These are phyloP conservation scores for Coptodon bakossiorum DNA, from an alignment of 2,113 vertebrate species.

Conservation along the genomic window DNA sequence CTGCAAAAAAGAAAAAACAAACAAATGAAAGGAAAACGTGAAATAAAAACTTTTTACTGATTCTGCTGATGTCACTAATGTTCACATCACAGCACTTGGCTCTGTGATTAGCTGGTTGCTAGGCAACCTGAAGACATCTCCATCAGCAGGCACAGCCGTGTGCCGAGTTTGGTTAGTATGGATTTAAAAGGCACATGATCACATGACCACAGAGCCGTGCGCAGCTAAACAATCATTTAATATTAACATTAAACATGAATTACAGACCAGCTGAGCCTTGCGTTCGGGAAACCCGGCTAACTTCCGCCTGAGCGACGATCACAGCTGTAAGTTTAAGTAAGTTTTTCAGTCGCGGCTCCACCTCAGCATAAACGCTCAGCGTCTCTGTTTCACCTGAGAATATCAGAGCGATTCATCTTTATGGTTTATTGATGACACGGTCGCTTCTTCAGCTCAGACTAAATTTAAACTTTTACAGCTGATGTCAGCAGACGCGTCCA, in stretches of 20 bases:
- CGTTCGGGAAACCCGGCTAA: rapidly evolving
- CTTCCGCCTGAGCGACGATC: neutral
- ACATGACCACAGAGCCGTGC: rapidly evolving
- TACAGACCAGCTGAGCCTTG: neutral
- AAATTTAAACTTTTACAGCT: neutral
- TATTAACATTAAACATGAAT: neutral
- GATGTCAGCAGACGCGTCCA: neutral
- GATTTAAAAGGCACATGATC: neutral
- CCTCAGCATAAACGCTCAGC: neutral
- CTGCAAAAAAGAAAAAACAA: neutral
- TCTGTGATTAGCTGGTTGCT: neutral
- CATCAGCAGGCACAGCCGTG: neutral
- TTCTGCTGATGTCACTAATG: neutral
- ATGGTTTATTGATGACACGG: neutral
- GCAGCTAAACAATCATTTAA: neutral
- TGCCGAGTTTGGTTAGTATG: neutral
- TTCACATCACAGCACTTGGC: neutral
- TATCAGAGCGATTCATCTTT: neutral
- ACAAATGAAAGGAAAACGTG: neutral
- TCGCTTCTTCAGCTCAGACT: neutral
- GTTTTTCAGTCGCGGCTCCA: neutral
- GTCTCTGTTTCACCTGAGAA: neutral
- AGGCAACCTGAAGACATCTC: neutral
- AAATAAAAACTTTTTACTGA: neutral
- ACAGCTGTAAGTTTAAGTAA: neutral